Conservation (phyloP, 1,140 invertebrate genomes). For the Palaemon carinicauda region DNA sequence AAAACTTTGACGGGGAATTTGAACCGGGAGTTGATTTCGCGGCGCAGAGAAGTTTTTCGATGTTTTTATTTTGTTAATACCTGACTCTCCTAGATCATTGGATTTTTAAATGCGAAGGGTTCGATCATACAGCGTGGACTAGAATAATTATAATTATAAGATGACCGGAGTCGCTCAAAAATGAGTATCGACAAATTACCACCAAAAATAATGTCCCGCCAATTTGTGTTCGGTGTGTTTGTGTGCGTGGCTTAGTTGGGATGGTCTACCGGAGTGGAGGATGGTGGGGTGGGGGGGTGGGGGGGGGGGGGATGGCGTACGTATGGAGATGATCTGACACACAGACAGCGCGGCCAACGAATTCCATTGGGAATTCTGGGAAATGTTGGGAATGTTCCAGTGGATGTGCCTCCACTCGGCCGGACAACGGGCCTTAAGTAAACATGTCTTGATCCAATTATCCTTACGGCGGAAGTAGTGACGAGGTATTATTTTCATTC, state of each 20-base stretch:
- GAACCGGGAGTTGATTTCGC: conserved; percentile 44
- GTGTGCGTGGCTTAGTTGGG: no score
- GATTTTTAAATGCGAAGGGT: no score
- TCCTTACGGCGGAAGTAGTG: conserved; percentile 1
- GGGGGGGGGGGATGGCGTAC: neutral
- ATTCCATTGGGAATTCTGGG: conserved; percentile 44
- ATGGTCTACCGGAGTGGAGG: no score
- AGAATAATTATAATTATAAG: no score
- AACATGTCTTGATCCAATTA: conserved; percentile 51
- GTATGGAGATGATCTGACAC: conserved; percentile 52
- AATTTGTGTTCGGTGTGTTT: neutral
- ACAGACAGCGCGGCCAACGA: conserved; percentile 33
- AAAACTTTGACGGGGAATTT: conserved; percentile 53
- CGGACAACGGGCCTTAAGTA: conserved; percentile 45
- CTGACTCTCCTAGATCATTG: no score
- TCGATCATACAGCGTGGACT: no score
- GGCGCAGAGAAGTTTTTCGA: neutral
- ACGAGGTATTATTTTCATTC: conserved; percentile 12
- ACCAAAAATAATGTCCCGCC: conserved; percentile 26
- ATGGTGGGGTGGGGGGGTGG: no score
- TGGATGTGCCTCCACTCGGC: conserved; percentile 42
- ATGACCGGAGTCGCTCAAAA: neutral
- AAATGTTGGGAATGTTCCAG: conserved; percentile 37
- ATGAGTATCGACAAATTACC: neutral
- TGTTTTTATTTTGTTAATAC: no score